These are phyloP conservation scores for Takifugu rubripes DNA, from an alignment of 2,797 vertebrate species.

Conservation along the genomic window DNA sequence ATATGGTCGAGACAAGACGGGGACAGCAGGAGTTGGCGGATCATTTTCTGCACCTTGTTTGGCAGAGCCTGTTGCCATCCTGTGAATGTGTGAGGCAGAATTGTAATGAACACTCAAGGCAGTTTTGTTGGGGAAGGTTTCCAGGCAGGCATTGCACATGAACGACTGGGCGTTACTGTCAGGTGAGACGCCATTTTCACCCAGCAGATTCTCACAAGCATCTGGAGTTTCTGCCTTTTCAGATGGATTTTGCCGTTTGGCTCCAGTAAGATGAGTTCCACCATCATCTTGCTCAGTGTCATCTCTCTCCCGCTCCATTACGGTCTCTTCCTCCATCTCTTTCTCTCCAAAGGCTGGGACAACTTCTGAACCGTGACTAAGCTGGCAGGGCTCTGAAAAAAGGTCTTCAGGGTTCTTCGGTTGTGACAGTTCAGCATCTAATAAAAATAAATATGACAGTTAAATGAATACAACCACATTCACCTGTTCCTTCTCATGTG, in stretches of 20 bases:
- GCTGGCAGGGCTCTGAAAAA: slow-evolving; percentile 59
- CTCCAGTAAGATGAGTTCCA: slow-evolving; percentile 49
- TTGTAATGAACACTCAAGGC: slow-evolving; percentile 89
- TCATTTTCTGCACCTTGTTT: slow-evolving; percentile 61
- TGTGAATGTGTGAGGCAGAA: slow-evolving; percentile 86
- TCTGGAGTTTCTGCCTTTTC: slow-evolving; percentile 60
- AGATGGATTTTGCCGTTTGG: slow-evolving; percentile 58
- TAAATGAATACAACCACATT: neutral
- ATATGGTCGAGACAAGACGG: slow-evolving; percentile 69
- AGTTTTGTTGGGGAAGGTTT: slow-evolving; percentile 86
- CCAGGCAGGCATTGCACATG: slow-evolving; percentile 87
- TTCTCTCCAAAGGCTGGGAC: slow-evolving; percentile 48
- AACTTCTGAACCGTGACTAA: slow-evolving; percentile 53
- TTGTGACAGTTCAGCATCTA: slow-evolving; percentile 66
- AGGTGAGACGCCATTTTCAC: slow-evolving; percentile 59
- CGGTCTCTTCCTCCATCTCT: slow-evolving; percentile 69
- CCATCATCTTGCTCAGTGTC: slow-evolving; percentile 60
- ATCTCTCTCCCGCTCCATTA: slow-evolving; percentile 60
- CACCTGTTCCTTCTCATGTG: neutral
- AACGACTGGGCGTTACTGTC: slow-evolving; percentile 76
- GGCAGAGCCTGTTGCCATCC: slow-evolving; percentile 81
- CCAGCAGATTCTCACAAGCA: slow-evolving; percentile 52
- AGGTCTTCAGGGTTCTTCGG: slow-evolving; percentile 59
- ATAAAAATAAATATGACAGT: slow-evolving; percentile 16
- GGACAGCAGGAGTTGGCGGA: slow-evolving; percentile 34